A percentile compares a stretch with the other conserved stretches of the same genome.
These are phyloP conservation scores for Laodelphax striatellus DNA, from an alignment of 1,140 invertebrate genomes.

Conservation along the genomic window DNA sequence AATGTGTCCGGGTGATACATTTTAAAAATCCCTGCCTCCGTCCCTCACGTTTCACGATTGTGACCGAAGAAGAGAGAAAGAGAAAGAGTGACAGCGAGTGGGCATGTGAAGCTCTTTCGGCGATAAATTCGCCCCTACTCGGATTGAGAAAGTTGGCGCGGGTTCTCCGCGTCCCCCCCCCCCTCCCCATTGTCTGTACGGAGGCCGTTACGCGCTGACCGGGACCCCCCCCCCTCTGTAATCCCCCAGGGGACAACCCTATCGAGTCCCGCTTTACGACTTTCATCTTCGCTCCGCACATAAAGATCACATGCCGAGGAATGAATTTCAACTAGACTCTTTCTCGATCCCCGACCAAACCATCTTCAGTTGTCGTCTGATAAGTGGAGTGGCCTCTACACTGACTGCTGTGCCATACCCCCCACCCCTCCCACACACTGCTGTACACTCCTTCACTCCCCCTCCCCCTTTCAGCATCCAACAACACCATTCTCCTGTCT, in stretches of 20 bases:
- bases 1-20: neutral
- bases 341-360: neutral
- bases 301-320: neutral
- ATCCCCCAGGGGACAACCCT: neutral
- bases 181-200: neutral
- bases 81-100: neutral
- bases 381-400: too few species aligned
- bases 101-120: neutral
- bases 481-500: too few species aligned
- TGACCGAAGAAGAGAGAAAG: neutral
- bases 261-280: neutral
- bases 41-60: neutral
- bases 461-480: too few species aligned
- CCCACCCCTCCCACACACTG: too few species aligned
- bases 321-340: neutral
- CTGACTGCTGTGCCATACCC: too few species aligned
- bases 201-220: neutral
- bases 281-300: constrained; percentile 1
- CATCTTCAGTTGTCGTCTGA: too few species aligned
- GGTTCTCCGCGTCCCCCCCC: too few species aligned
- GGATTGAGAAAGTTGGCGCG: neutral
- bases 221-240: neutral
- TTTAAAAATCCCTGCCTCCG: neutral
- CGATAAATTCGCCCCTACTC: neutral
- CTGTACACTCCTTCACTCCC: too few species aligned